Percentiles rank a stretch among this genome's conserved stretches.
These are phyloP conservation scores for Florisuga fusca DNA, from an alignment of 2,797 vertebrate genomes.

Conservation along the genomic window DNA sequence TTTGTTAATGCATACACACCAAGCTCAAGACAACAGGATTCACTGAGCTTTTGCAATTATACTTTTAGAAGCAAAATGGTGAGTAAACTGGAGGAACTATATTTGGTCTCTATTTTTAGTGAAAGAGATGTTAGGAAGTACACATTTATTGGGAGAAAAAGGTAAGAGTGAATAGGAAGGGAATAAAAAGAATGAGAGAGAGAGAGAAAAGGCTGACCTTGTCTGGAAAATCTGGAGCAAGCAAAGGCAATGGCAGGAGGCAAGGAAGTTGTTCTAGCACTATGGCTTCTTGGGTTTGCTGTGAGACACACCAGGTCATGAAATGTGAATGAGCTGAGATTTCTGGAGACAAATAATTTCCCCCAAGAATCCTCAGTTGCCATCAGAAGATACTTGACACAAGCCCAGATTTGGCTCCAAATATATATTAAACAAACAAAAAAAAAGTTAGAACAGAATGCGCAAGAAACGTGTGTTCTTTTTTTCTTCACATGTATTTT, in stretches of 20 bases:
- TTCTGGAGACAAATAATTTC: neutral
- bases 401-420: neutral
- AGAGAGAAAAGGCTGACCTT: neutral
- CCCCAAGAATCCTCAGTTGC: neutral
- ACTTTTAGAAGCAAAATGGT: neutral
- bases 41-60: neutral
- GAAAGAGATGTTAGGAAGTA: neutral
- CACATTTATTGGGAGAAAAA: neutral
- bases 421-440: neutral
- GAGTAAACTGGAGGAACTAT: neutral
- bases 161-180: neutral
- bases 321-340: neutral
- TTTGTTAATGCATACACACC: fast-evolving
- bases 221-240: no score
- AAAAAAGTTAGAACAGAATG: neutral
- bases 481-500: neutral
- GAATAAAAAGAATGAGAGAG: neutral
- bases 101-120: neutral
- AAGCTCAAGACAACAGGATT: neutral
- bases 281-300: neutral
- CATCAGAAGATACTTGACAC: neutral
- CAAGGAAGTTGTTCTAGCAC: neutral
- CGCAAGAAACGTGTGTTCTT: neutral
- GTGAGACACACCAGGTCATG: neutral
- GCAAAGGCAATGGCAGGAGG: neutral